Conservation (phyloP, 2,113 vertebrate species). For the Engystomops pustulosus region DNA sequence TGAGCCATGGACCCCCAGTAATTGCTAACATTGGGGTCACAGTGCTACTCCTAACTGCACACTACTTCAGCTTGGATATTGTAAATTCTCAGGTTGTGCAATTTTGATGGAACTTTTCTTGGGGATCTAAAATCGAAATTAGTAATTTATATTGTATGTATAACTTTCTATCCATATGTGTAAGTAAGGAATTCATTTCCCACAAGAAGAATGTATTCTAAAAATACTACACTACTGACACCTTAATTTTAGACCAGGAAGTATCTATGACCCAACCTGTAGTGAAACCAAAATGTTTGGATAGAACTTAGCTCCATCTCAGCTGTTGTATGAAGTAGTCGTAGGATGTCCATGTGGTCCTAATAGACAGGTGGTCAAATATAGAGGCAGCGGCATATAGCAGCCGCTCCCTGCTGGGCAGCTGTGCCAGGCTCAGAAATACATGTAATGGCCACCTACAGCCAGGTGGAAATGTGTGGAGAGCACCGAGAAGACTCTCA, state of each 20-base stretch:
- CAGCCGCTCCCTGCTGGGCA: neutral
- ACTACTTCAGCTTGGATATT: no score
- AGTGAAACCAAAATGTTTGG: constrained; percentile 37
- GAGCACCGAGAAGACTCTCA: neutral
- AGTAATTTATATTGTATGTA: no score
- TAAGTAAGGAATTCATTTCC: no score
- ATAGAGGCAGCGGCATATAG: neutral
- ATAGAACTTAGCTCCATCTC: neutral
- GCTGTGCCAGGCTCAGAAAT: neutral
- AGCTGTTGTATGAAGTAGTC: constrained; percentile 35
- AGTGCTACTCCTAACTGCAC: no score
- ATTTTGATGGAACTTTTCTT: no score
- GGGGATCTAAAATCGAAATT: no score
- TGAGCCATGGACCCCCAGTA: no score
- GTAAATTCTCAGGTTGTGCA: no score
- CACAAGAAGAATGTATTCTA: no score
- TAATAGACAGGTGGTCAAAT: constrained; percentile 50
- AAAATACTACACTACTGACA: no score
- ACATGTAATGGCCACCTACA: neutral
- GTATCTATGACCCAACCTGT: constrained; percentile 2
- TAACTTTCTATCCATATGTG: no score
- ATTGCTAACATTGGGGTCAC: no score
- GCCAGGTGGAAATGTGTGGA: constrained; percentile 43
- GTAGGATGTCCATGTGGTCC: constrained; percentile 9
- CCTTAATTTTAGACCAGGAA: neutral